Base-by-base conservation (phyloP, 2,113 vertebrate genomes). In the Dasypus novemcinctus region DNA sequence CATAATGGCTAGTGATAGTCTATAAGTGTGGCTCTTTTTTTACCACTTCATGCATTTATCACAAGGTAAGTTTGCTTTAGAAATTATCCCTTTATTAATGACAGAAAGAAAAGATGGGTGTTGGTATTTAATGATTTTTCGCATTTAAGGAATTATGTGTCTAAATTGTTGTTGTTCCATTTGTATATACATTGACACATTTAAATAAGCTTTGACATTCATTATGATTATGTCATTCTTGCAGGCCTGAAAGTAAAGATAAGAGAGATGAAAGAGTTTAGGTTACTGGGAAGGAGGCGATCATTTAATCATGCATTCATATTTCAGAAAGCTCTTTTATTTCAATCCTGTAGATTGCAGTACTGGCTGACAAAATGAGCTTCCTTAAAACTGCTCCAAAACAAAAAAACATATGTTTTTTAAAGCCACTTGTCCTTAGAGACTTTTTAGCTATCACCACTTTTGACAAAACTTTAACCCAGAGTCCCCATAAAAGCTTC, bases 151-250 rank as follows among this genome's bases (percentile, higher is more conserved):
- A 64, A 52, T 86, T 76, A 33, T 46, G 61, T 81, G 29, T 38
- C 29, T 41, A 54, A 81, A 61, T 68, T 49, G 75, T 97, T 78
- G 33, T 76, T 91, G 87, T 33, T 69, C 15, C 90, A 54, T 14
- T 86, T 23, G 41, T 91, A 57, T 79, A 74, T 94, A 86, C 13
- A 66, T 66, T 41, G 84, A 69, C 36, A 75, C 6, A 96, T 63
- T 80, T 91, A 91, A 93, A 83, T 78, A 84, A 72, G 27, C 25
- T 85, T 66, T 96, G 87, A 71, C 52, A 11, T 90, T 95, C 69
- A 83, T 92, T 92, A 84, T 88, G 93, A 95, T 92, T 71, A 75
- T 36, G n/a, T n/a, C n/a, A 84, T 59, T 43, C 91, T 87, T 87
- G 64, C 52, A 66, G 52, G n/a, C 84, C 88, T 91, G 72, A 86